Base-by-base conservation (phyloP, 2,888 invertebrate genomes). In the Hemicrepidius hirtus region DNA sequence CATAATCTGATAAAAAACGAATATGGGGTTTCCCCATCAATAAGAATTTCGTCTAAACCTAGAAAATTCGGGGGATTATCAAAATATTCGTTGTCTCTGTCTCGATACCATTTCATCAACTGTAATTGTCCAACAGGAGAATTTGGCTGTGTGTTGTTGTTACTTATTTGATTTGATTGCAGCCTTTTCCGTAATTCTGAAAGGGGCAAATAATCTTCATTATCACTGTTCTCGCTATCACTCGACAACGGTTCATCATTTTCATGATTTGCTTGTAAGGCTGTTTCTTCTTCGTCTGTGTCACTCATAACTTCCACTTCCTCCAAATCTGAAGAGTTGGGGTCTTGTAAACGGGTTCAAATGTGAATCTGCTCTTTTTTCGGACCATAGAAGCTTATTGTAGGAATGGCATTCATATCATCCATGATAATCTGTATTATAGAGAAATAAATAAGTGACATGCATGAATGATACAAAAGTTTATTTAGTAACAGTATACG, bases 1-100 rank as follows among this genome's bases (percentile, higher is more conserved):
- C 71, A 74, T 12, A 76, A 44, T 49, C 70, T 20, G 28, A 18
- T 62, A 49, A 76, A 75, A 46, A 67, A 67, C 1, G 64, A 69
- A 59, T 70, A 70, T 53, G 71, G 71, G 53, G 73, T 67, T 41
- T 55, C 44, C 1, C 67, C 57, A 57, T 55, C 24, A 28, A 67
- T 67, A 24, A 44, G 55, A 63, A 53, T 53, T 53, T 53, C 28
- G 3, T 53, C 3, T 28, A 53, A 53, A 24, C 53, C 53, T 10
- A 24, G 21, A 28, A 53, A 53, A 20, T 28, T n/a, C 16, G 28
- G 28, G n/a, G 53, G 16, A 53, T 28, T 24, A 53, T 21, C 28
- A 53, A 53, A 53, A 53, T 24, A n/a, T 21, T 53, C 13, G 21
- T 24, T 24, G 5, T 53, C 53, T 53, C 28, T 53, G 1, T 53